These are phyloP conservation scores for Myiagra hebetior DNA, from an alignment of 2,113 vertebrate species.

Conservation along the genomic window DNA sequence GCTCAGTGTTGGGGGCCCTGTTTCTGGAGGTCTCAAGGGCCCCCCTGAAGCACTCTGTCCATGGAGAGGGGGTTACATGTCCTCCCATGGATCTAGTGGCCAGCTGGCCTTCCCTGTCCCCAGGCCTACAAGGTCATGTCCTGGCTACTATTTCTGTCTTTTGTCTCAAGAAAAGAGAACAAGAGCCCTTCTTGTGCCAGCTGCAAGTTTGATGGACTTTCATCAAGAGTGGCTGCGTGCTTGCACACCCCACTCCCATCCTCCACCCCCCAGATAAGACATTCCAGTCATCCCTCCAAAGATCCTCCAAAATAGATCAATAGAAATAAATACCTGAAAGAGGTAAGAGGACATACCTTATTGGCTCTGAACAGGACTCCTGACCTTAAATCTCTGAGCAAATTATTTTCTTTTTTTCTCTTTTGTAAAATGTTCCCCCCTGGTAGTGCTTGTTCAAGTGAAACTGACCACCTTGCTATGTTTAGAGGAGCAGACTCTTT, in stretches of 20 bases:
- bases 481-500: neutral
- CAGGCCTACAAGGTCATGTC: neutral
- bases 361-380: neutral
- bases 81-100: neutral
- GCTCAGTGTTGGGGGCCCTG: accelerated
- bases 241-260: neutral
- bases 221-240: neutral
- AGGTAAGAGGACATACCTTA: neutral
- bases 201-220: neutral
- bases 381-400: neutral
- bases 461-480: neutral
- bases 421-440: neutral
- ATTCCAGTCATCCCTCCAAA: neutral
- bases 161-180: neutral
- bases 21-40: neutral
- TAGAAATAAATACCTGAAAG: neutral
- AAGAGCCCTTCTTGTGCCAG: neutral
- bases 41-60: neutral
- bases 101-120: neutral
- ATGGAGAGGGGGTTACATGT: accelerated
- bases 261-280: neutral
- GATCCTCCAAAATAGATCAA: neutral
- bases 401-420: neutral
- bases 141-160: neutral
- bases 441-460: neutral